Evolutionary conservation across 2,888 invertebrate species (phyloP).

Genomic region (Drosophila mayaguana): DNA sequence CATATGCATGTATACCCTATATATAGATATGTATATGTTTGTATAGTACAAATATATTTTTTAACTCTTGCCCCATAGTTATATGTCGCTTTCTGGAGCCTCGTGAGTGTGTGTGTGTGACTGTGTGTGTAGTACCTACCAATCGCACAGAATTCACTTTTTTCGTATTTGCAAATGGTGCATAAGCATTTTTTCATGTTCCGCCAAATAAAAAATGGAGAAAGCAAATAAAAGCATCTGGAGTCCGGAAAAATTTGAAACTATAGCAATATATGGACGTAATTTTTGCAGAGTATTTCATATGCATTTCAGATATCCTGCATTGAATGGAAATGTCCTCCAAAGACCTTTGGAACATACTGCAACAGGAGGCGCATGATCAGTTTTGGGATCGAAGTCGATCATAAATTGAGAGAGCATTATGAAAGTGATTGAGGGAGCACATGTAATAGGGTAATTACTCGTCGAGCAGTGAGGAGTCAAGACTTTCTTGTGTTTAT

Average conservation of each 20-base stretch:
- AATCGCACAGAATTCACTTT: slow-evolving; percentile 73
- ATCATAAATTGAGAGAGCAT: too few relatives aligned
- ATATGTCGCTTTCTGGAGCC: slow-evolving; percentile 63
- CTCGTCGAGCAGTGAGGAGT: neutral
- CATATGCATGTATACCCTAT: neutral
- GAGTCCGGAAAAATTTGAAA: slow-evolving; percentile 48
- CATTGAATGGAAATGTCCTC: neutral
- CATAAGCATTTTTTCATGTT: slow-evolving; percentile 72
- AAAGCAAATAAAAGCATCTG: slow-evolving; percentile 14
- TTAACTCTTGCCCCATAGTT: slow-evolving; percentile 60
- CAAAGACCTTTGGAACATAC: neutral
- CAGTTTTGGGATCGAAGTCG: neutral
- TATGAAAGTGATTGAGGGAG: too few relatives aligned
- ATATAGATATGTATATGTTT: neutral
- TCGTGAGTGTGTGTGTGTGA: slow-evolving; percentile 30
- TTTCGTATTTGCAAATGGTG: slow-evolving; percentile 73
- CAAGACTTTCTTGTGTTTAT: neutral
- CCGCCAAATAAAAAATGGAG: slow-evolving; percentile 20
- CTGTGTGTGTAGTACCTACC: slow-evolving; percentile 44
- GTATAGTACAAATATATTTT: slow-evolving; percentile 23
- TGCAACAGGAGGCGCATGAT: neutral
- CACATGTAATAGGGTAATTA: neutral
- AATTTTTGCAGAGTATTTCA: slow-evolving; percentile 43
- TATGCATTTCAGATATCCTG: slow-evolving; percentile 7
- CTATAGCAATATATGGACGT: slow-evolving; percentile 61